Conservation (phyloP, 2,888 invertebrate species). For the Cantharis flavilabris region DNA sequence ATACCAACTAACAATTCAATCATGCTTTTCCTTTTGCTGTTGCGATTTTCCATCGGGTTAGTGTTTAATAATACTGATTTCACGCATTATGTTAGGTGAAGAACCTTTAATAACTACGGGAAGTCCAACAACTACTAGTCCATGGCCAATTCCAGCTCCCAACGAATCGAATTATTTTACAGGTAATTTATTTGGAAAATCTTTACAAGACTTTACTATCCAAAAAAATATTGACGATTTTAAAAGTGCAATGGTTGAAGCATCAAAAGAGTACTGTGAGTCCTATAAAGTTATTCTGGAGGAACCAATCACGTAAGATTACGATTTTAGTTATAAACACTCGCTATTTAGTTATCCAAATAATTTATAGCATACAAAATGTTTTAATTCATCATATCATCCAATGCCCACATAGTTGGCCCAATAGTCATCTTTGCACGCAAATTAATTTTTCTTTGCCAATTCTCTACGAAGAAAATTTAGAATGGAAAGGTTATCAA, state of each 20-base stretch:
- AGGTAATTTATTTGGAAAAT: conserved; percentile 14
- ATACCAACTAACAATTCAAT: no score
- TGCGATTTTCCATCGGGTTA: no score
- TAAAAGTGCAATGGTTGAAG: conserved; percentile 19
- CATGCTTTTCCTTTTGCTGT: no score
- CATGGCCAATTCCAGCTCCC: conserved; percentile 29
- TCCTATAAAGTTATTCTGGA: conserved; percentile 11
- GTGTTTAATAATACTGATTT: not conserved
- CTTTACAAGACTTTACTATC: conserved; percentile 3
- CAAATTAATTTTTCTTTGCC: conserved; percentile 32
- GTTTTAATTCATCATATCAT: conserved; percentile 24
- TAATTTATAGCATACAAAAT: conserved; percentile 22
- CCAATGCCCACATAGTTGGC: conserved; percentile 33
- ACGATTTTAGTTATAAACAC: not conserved
- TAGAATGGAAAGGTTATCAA: conserved; percentile 26
- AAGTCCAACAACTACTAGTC: conserved; percentile 16
- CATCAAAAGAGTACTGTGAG: conserved; percentile 30
- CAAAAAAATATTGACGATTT: conserved; percentile 6
- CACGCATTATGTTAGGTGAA: conserved; percentile 8
- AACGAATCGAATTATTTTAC: conserved; percentile 22
- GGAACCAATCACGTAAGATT: conserved; percentile 28
- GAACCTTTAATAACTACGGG: conserved; percentile 18
- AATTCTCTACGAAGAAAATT: conserved; percentile 17
- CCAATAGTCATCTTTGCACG: conserved; percentile 26
- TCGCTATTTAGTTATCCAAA: not conserved